A percentile compares a stretch with the other conserved stretches of the same genome.
Evolutionary conservation across 2,888 invertebrate genomes (phyloP).

Genomic region (Apamea epomidion): DNA sequence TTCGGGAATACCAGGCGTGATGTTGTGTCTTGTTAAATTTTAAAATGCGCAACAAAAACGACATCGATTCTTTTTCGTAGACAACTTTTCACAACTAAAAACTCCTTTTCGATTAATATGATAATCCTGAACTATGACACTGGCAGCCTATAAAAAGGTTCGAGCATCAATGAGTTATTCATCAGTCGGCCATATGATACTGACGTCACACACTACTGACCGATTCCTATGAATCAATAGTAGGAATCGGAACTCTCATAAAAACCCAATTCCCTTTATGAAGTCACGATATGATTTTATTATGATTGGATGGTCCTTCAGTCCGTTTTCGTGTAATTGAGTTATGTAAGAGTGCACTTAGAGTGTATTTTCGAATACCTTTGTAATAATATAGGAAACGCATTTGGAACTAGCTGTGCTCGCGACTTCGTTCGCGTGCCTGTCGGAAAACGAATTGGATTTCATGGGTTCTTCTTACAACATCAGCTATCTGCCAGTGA

Average conservation of each 20-base stretch:
- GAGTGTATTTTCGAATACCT: too few species aligned
- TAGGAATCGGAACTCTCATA: conserved; percentile 40
- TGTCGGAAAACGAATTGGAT: too few species aligned
- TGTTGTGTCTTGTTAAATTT: not conserved
- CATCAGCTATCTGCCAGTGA: too few species aligned
- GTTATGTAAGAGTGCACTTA: conserved; percentile 34
- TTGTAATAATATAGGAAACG: not conserved
- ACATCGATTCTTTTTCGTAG: not conserved
- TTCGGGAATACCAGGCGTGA: not conserved
- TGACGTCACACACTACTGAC: conserved; percentile 44
- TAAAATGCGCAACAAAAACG: not conserved
- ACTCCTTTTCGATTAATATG: not conserved
- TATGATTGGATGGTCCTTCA: conserved; percentile 51
- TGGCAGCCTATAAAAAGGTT: conserved; percentile 42
- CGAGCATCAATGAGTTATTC: conserved; percentile 59
- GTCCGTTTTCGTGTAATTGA: conserved; percentile 37
- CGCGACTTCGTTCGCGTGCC: too few species aligned
- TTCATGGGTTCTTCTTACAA: too few species aligned
- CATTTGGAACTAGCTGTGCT: not conserved
- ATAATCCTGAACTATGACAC: conserved; percentile 41
- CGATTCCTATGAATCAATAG: conserved; percentile 53
- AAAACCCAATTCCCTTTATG: conserved; percentile 55
- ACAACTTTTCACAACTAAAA: not conserved
- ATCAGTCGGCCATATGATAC: conserved; percentile 52
- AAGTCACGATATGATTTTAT: conserved; percentile 40